A percentile compares a stretch with the other conserved stretches of the same genome.
Evolutionary conservation across 2,113 vertebrate species (phyloP).

Genomic region (Oreamnos americanus): DNA sequence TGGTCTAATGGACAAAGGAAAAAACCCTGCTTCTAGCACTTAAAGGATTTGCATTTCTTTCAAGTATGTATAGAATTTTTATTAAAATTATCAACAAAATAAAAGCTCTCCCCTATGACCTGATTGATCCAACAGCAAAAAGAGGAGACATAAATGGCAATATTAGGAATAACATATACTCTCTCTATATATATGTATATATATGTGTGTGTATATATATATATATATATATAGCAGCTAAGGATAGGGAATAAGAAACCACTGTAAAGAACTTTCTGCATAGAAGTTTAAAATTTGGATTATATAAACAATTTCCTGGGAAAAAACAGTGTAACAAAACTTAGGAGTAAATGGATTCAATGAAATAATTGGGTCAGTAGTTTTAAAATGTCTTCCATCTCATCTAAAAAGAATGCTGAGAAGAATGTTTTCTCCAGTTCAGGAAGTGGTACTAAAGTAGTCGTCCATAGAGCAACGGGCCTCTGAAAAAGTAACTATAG

Average conservation of each 20-base stretch:
- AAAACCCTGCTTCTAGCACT: background rate
- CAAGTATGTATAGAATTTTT: background rate
- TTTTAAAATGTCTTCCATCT: background rate
- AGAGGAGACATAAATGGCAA: background rate
- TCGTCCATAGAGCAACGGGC: background rate
- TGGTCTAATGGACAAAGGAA: background rate
- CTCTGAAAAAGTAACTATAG: background rate
- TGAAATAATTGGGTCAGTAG: background rate
- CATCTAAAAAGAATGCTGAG: background rate
- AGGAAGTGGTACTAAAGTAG: background rate
- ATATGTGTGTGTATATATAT: too few species aligned
- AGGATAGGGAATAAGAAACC: background rate
- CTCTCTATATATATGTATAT: too few species aligned
- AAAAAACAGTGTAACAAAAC: background rate
- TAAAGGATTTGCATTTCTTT: background rate
- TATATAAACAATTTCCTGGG: background rate
- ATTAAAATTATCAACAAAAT: background rate
- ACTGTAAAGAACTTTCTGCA: background rate
- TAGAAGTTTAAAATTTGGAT: background rate
- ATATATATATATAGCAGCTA: background rate
- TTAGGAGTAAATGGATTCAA: background rate
- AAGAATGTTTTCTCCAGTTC: background rate
- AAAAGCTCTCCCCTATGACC: background rate
- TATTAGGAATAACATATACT: background rate
- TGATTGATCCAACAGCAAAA: background rate